Percentiles rank a stretch among this genome's conserved stretches.
These are phyloP conservation scores for Synanthedon myopaeformis DNA, from an alignment of 2,888 invertebrate genomes.

Conservation along the genomic window DNA sequence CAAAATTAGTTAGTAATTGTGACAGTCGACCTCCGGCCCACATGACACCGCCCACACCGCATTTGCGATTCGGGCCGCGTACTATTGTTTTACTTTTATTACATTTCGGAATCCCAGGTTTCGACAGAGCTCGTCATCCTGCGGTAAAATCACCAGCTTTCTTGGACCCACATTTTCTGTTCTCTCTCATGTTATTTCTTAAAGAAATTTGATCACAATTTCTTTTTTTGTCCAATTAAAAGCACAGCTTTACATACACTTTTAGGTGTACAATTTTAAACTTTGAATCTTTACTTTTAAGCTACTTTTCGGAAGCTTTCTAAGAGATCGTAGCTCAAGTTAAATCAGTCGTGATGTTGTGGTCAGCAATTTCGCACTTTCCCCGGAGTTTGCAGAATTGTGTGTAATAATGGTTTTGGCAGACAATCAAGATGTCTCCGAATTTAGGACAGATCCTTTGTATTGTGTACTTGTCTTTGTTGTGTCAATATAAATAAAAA, in stretches of 20 bases:
- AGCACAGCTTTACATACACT: background rate
- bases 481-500: too few relatives aligned
- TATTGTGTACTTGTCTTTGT: background rate
- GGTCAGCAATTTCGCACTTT: conserved; percentile 23
- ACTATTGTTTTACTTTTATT: conserved; percentile 62
- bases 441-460: background rate
- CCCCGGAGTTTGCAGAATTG: conserved; percentile 15
- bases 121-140: conserved; percentile 24
- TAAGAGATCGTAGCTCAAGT: background rate
- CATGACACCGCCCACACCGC: conserved; percentile 56
- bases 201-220: too few relatives aligned
- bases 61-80: conserved; percentile 61
- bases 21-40: conserved; percentile 59
- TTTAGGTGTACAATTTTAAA: background rate
- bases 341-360: conserved; percentile 8
- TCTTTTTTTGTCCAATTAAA: background rate
- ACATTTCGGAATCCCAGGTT: conserved; percentile 41
- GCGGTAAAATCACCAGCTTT: background rate
- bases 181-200: too few relatives aligned
- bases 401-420: conserved; percentile 26
- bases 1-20: conserved; percentile 24
- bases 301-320: background rate
- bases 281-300: background rate
- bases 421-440: conserved; percentile 22
- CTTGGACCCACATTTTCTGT: background rate